Conservation (phyloP, 2,888 invertebrate genomes). For the Parochlus steinenii region DNA sequence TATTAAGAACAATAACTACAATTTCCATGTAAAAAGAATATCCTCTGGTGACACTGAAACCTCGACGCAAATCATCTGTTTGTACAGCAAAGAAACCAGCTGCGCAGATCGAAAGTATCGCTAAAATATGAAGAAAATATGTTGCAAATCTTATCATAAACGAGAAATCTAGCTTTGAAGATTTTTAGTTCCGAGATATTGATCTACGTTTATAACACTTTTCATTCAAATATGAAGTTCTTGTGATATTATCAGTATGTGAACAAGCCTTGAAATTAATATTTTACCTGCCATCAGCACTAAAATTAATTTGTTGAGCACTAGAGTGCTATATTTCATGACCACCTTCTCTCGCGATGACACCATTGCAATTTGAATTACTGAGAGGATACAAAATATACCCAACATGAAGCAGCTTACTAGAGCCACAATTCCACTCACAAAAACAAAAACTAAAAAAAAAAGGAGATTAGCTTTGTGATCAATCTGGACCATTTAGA, state of each 20-base stretch:
- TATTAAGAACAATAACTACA: constrained; percentile 57
- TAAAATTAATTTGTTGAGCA: constrained; percentile 62
- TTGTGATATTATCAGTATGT: too few relatives aligned
- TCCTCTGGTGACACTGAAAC: constrained; percentile 59
- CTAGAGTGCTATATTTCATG: constrained; percentile 57
- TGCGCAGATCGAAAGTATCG: constrained; percentile 61
- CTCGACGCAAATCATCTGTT: constrained; percentile 59
- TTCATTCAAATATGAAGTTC: background rate
- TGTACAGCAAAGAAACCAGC: constrained; percentile 72
- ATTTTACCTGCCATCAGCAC: constrained; percentile 61
- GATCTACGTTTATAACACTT: constrained; percentile 2
- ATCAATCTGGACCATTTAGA: background rate
- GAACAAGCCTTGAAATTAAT: too few relatives aligned
- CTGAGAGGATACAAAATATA: constrained; percentile 59
- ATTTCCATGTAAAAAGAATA: constrained; percentile 80
- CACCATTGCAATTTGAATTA: constrained; percentile 75
- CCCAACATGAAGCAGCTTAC: constrained; percentile 56
- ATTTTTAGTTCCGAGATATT: too few relatives aligned
- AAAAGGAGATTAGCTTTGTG: constrained; percentile 9
- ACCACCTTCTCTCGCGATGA: constrained; percentile 67
- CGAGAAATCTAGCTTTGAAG: background rate
- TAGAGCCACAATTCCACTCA: constrained; percentile 66
- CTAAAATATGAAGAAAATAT: constrained; percentile 34
- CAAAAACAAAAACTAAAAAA: constrained; percentile 58
- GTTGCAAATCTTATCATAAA: too few relatives aligned